Evolutionary conservation across 2,797 vertebrate species (phyloP).

Genomic region (Arctocebus calabarensis): DNA sequence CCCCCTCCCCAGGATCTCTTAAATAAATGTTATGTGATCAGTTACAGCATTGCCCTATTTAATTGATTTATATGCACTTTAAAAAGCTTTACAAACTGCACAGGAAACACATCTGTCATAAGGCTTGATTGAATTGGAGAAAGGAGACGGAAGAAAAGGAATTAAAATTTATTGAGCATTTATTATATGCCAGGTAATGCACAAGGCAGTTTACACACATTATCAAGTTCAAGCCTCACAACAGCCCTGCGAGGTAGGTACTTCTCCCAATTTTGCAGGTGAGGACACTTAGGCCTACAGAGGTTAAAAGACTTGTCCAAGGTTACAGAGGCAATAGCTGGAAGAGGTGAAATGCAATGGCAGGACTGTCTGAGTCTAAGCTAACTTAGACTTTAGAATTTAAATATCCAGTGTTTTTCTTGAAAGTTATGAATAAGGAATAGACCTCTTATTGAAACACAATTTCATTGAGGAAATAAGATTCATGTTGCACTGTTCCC

Average conservation of each 20-base stretch:
- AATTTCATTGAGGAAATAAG: neutral
- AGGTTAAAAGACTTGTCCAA: neutral
- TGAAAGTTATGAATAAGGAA: neutral
- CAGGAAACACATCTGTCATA: slow-evolving; percentile 77
- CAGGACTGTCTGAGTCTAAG: neutral
- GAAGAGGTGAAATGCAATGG: neutral
- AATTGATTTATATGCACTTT: slow-evolving; percentile 82
- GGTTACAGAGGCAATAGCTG: neutral
- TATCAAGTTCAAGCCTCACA: slow-evolving; percentile 29
- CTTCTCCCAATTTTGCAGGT: neutral
- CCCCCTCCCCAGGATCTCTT: slow-evolving; percentile 48
- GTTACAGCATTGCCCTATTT: slow-evolving; percentile 75
- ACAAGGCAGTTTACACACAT: neutral
- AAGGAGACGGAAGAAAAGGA: slow-evolving; percentile 63
- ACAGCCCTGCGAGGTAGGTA: neutral
- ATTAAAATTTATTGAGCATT: slow-evolving; percentile 77
- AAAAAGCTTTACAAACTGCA: slow-evolving; percentile 73
- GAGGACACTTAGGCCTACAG: neutral
- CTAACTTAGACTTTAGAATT: neutral
- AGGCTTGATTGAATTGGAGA: slow-evolving; percentile 70
- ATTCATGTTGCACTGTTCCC: neutral
- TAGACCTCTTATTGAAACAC: neutral
- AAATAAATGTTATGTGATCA: slow-evolving; percentile 79
- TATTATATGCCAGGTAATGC: slow-evolving; percentile 73
- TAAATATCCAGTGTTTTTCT: neutral